Percentiles rank a stretch among this genome's conserved stretches.
Evolutionary conservation across 2,797 vertebrate species (phyloP).

Genomic region (Pangasius larnaudii): DNA sequence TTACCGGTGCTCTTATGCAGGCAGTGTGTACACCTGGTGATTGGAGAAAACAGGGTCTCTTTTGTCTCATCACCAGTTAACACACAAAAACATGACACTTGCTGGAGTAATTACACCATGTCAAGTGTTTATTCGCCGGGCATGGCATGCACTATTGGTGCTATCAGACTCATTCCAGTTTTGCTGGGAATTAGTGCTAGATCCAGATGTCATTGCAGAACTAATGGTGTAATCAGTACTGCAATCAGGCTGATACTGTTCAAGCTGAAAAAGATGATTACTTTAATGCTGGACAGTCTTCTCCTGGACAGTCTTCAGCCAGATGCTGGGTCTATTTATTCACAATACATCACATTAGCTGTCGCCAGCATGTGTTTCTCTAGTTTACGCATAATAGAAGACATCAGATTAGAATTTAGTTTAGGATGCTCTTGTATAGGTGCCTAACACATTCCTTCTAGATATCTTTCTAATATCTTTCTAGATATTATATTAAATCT

Average conservation of each 20-base stretch:
- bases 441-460: neutral
- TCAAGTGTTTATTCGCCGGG: constrained; percentile 22
- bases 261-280: constrained; percentile 41
- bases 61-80: constrained; percentile 35
- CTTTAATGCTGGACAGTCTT: constrained; percentile 30
- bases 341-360: neutral
- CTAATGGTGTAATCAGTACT: constrained; percentile 46
- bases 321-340: neutral
- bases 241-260: constrained; percentile 46
- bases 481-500: neutral
- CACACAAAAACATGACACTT: constrained; percentile 26
- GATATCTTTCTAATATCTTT: neutral
- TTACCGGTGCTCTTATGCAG: neutral
- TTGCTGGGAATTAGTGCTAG: constrained; percentile 20
- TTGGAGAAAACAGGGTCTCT: constrained; percentile 8
- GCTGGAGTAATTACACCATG: constrained; percentile 21
- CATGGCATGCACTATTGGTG: neutral
- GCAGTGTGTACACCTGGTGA: constrained; percentile 21
- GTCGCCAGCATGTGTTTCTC: neutral
- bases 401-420: neutral
- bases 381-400: neutral
- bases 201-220: constrained; percentile 38
- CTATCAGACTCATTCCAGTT: constrained; percentile 18
- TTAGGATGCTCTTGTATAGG: neutral
- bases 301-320: constrained; percentile 1